phyloP scores from a whole-genome alignment of 2,113 vertebrate genomes.

The Pungitius pungitius region DNA sequence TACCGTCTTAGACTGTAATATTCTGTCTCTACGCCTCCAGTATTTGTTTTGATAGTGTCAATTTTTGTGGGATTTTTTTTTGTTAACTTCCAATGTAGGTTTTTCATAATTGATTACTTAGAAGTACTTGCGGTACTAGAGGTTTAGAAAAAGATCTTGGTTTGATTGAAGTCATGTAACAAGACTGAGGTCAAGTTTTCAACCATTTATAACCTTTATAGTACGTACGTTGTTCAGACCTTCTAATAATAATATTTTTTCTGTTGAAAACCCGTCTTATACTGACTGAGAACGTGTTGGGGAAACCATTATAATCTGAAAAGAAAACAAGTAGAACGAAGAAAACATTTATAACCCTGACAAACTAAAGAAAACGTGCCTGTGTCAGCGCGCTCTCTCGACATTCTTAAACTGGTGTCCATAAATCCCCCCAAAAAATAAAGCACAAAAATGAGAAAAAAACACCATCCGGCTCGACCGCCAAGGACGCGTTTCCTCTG shows the following conservation, averaged over 20 bases:
- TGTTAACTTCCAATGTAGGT: too few relatives aligned
- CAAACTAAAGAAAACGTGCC: constrained; percentile 14
- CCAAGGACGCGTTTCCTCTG: constrained; percentile 11
- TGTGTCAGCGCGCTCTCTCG: constrained; percentile 26
- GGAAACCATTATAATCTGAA: neutral
- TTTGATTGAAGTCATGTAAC: too few relatives aligned
- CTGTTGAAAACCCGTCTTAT: neutral
- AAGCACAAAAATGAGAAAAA: constrained; percentile 47
- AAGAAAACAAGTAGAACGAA: constrained; percentile 1
- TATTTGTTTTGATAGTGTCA: too few relatives aligned
- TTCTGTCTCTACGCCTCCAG: too few relatives aligned
- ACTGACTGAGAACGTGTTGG: neutral
- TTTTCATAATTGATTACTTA: too few relatives aligned
- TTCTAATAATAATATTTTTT: neutral
- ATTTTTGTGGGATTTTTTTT: too few relatives aligned
- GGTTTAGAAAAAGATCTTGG: too few relatives aligned
- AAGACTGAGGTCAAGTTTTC: too few relatives aligned
- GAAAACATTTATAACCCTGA: neutral
- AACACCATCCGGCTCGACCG: constrained; percentile 18
- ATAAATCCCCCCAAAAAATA: constrained; percentile 34
- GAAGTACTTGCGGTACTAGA: too few relatives aligned
- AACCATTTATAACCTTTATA: too few relatives aligned
- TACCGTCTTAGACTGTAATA: too few relatives aligned
- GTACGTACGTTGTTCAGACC: neutral
- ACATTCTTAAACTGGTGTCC: constrained; percentile 18